These are phyloP conservation scores for Chesias legatella DNA, from an alignment of 2,888 invertebrate species.

Conservation along the genomic window DNA sequence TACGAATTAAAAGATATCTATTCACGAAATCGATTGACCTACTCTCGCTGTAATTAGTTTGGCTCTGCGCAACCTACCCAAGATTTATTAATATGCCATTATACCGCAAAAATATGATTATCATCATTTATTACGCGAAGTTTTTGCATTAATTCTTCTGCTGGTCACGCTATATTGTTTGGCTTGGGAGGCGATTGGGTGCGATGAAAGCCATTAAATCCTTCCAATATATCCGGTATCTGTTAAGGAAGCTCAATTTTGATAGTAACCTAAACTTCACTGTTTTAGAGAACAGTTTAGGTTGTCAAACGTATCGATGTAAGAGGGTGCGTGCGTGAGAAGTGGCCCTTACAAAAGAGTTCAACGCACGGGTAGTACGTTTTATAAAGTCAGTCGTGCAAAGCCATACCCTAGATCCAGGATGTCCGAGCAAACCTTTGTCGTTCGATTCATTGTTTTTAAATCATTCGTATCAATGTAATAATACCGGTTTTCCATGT, in stretches of 20 bases:
- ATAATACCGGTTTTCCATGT: too few species aligned
- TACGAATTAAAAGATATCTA: too few species aligned
- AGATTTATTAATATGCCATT: background rate
- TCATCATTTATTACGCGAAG: conserved; percentile 22
- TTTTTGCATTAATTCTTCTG: conserved; percentile 35
- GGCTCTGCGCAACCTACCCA: background rate
- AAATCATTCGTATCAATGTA: too few species aligned
- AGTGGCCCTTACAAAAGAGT: conserved; percentile 76
- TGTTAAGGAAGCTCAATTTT: conserved; percentile 33
- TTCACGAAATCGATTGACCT: background rate
- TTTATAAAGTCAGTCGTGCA: conserved; percentile 49
- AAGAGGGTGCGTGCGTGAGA: conserved; percentile 56
- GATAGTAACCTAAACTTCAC: conserved; percentile 45
- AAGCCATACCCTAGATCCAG: conserved; percentile 52
- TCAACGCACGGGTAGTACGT: conserved; percentile 69
- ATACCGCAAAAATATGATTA: conserved; percentile 2
- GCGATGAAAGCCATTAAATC: conserved; percentile 49
- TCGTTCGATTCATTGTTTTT: background rate
- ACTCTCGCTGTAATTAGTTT: background rate
- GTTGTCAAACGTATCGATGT: conserved; percentile 28
- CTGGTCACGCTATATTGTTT: conserved; percentile 53
- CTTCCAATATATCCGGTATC: conserved; percentile 51
- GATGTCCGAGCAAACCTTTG: conserved; percentile 17
- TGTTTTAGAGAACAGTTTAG: conserved; percentile 46
- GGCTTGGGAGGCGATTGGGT: conserved; percentile 34